Evolutionary conservation across 2,888 invertebrate genomes (phyloP).

Genomic region (Noctua fimbriata): DNA sequence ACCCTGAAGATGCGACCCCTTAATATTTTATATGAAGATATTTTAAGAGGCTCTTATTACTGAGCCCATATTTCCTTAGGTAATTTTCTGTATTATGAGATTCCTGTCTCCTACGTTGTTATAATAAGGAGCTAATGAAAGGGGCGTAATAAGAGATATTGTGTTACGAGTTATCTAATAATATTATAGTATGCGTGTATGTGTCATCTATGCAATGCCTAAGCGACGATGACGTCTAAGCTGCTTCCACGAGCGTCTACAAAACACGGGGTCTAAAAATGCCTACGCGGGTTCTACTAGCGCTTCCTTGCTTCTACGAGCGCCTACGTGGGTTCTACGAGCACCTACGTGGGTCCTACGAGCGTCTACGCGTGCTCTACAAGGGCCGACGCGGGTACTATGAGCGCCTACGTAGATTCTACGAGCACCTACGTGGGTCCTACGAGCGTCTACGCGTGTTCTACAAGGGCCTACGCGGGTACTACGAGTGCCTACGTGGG

Average conservation of each 20-base stretch:
- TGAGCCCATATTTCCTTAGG: constrained; percentile 26
- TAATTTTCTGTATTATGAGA: constrained; percentile 33
- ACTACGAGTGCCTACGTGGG: too few species aligned
- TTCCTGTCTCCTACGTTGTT: not conserved
- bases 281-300: not conserved
- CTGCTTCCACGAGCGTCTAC: not conserved
- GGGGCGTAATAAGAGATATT: not conserved
- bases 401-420: not conserved
- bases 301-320: not conserved
- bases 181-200: not conserved
- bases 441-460: not conserved
- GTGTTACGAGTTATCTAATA: not conserved
- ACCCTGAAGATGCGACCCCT: constrained; percentile 43
- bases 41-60: constrained; percentile 48
- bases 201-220: not conserved
- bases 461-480: not conserved
- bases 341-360: not conserved
- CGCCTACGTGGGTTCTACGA: not conserved
- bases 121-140: constrained; percentile 38
- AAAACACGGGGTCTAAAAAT: not conserved
- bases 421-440: not conserved
- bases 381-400: not conserved
- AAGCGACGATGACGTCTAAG: too few species aligned
- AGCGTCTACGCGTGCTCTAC: not conserved
- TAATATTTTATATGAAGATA: constrained; percentile 58